A percentile compares a stretch with the other conserved stretches of the same genome.
Conservation (phyloP, 2,888 invertebrate genomes). For the Habrosyne pyritoides region DNA sequence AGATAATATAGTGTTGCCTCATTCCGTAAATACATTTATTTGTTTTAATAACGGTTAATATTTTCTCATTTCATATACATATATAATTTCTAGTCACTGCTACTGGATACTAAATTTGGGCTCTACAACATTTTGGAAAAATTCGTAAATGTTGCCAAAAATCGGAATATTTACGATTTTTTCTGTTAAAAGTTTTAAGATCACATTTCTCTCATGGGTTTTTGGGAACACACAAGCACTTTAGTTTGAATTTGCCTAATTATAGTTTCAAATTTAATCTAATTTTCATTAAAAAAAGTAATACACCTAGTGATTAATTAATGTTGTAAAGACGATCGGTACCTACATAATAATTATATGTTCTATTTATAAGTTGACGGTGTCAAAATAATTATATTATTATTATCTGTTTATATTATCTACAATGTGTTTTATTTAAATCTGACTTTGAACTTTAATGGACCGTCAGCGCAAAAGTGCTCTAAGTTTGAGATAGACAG, state of each 20-base stretch:
- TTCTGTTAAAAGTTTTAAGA: conserved; percentile 8
- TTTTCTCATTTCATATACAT: conserved; percentile 42
- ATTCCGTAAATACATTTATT: conserved; percentile 45
- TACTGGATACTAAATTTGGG: conserved; percentile 65
- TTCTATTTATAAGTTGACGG: conserved; percentile 73
- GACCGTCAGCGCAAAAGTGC: too few relatives aligned
- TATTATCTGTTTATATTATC: conserved; percentile 75
- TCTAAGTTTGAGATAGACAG: too few relatives aligned
- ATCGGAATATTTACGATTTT: neutral
- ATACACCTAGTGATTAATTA: conserved; percentile 45
- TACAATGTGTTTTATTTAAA: conserved; percentile 57
- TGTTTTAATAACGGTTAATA: conserved; percentile 27
- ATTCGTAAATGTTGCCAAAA: conserved; percentile 5
- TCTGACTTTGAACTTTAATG: neutral
- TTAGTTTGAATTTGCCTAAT: conserved; percentile 27
- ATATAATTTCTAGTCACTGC: conserved; percentile 72
- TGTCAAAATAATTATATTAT: conserved; percentile 79
- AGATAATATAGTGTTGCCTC: conserved; percentile 33
- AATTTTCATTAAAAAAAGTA: conserved; percentile 36
- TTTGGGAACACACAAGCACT: conserved; percentile 40
- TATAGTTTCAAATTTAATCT: conserved; percentile 25
- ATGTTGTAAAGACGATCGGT: conserved; percentile 57
- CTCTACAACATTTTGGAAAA: conserved; percentile 10
- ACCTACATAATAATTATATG: conserved; percentile 51
- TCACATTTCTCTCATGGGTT: conserved; percentile 36